These are phyloP conservation scores for Platycheirus albimanus DNA, from an alignment of 2,888 invertebrate genomes.

Conservation along the genomic window DNA sequence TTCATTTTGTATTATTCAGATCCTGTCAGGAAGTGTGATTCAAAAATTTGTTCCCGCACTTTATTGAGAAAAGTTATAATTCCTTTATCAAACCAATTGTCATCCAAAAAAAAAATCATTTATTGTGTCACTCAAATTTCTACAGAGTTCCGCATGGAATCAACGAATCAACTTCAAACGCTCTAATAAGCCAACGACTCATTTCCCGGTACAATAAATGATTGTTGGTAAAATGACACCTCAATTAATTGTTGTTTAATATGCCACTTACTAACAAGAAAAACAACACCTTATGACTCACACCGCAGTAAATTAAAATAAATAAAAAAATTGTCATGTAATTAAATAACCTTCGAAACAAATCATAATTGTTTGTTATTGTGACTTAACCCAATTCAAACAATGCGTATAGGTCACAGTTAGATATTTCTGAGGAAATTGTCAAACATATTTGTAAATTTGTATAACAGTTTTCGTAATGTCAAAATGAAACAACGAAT, in stretches of 20 bases:
- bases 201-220: neutral
- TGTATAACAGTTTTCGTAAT: no score
- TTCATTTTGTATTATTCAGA: no score
- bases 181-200: neutral
- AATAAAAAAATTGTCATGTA: neutral
- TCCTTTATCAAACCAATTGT: no score
- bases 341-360: conserved; percentile 12
- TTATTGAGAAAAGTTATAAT: no score
- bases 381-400: neutral
- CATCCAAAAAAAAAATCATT: no score
- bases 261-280: neutral
- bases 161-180: neutral
- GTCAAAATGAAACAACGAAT: neutral
- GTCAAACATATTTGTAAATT: no score
- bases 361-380: neutral
- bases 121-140: neutral
- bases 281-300: neutral
- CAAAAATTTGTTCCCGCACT: no score
- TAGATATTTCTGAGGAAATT: no score
- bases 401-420: neutral
- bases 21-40: no score
- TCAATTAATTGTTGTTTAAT: conserved; percentile 1
- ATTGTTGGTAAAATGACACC: neutral
- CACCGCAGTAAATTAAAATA: neutral
- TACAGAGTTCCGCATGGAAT: neutral